A percentile compares a stretch with the other conserved stretches of the same genome.
These are phyloP conservation scores for Clistopyga incitator DNA, from an alignment of 2,888 invertebrate genomes.

Conservation along the genomic window DNA sequence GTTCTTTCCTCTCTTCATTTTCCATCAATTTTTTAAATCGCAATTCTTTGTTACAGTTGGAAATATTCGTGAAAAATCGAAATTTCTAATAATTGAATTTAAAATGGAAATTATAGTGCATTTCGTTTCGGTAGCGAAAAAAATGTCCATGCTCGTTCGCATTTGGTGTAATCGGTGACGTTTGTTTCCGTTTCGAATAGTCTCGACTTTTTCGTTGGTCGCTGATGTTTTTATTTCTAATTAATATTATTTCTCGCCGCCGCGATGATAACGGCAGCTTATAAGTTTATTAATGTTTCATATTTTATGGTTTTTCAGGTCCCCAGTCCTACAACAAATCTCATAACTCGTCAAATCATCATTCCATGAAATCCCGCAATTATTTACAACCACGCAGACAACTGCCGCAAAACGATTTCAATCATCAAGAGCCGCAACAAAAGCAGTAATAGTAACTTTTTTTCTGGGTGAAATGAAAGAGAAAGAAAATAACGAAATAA, in stretches of 20 bases:
- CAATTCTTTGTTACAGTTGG: too few relatives aligned
- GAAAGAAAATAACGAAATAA: slow-evolving; percentile 30
- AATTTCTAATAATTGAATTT: too few relatives aligned
- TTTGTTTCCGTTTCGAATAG: not conserved
- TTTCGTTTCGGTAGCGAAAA: too few relatives aligned
- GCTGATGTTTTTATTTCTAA: slow-evolving; percentile 58
- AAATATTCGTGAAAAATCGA: too few relatives aligned
- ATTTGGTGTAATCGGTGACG: not conserved
- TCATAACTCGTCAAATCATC: slow-evolving; percentile 83
- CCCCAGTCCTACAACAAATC: slow-evolving; percentile 79
- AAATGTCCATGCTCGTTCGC: not conserved
- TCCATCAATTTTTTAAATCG: not conserved
- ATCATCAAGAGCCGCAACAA: slow-evolving; percentile 74
- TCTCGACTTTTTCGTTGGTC: slow-evolving; percentile 21
- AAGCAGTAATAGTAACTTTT: slow-evolving; percentile 75
- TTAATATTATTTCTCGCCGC: slow-evolving; percentile 1
- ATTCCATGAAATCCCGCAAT: slow-evolving; percentile 82
- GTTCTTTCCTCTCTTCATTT: not conserved
- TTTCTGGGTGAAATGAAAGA: slow-evolving; percentile 37
- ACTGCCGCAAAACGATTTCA: slow-evolving; percentile 78
- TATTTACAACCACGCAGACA: slow-evolving; percentile 79
- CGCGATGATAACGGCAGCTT: not conserved
- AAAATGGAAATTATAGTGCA: too few relatives aligned
- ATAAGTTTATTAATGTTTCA: slow-evolving; percentile 61
- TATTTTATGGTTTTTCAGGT: slow-evolving; percentile 78